phyloP scores from a whole-genome alignment of 2,888 invertebrate genomes.

The Chydorus sphaericus region DNA sequence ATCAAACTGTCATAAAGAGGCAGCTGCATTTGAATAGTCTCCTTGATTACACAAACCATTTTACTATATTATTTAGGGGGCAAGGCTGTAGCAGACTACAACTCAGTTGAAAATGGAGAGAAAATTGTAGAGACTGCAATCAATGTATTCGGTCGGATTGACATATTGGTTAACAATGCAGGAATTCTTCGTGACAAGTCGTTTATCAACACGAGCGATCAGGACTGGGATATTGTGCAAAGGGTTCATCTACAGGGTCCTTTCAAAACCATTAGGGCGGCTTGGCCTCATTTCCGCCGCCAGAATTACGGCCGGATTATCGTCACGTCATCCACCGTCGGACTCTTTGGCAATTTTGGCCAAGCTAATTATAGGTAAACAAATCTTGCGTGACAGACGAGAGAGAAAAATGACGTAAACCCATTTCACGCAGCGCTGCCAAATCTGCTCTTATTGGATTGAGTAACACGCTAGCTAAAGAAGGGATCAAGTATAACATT shows the following conservation, averaged over 20 bases:
- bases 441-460: conserved; percentile 86
- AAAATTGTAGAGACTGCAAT: conserved; percentile 90
- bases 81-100: conserved; percentile 78
- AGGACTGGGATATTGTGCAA: conserved; percentile 77
- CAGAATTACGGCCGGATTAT: conserved; percentile 87
- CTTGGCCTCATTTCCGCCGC: conserved; percentile 85
- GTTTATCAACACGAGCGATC: conserved; percentile 69
- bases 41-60: background rate
- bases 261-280: conserved; percentile 83
- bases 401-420: no score
- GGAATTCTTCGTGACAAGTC: conserved; percentile 92
- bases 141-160: conserved; percentile 75
- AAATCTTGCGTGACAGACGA: no score
- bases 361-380: conserved; percentile 81
- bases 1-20: no score
- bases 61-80: conserved; percentile 54
- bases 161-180: conserved; percentile 94
- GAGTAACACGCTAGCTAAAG: conserved; percentile 77
- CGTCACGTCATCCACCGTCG: conserved; percentile 88
- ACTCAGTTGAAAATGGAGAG: conserved; percentile 92
- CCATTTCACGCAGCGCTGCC: conserved; percentile 72
- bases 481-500: conserved; percentile 81
- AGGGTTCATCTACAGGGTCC: conserved; percentile 88
- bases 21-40: no score
- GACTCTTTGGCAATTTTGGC: conserved; percentile 89